Evolutionary conservation across 2,888 invertebrate species (phyloP).

Genomic region (Watsonalla cultraria): DNA sequence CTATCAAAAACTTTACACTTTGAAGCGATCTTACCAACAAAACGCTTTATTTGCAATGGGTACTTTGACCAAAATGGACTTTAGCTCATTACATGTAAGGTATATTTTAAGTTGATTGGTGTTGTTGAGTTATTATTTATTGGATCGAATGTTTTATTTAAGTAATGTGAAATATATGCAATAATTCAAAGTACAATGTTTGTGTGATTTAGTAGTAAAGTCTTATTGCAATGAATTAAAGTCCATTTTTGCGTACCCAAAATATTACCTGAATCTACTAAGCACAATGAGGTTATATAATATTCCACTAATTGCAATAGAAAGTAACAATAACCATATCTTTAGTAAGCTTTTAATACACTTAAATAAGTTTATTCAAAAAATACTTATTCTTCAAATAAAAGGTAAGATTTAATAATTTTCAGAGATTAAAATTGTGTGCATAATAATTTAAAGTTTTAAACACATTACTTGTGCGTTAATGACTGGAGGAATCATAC

Average conservation of each 20-base stretch:
- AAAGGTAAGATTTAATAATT: too few relatives aligned
- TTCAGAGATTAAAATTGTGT: too few relatives aligned
- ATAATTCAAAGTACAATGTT: not conserved
- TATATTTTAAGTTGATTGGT: not conserved
- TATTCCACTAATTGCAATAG: slow-evolving; percentile 1
- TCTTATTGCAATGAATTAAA: not conserved
- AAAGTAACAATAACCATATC: not conserved
- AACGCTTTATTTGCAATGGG: slow-evolving; percentile 5
- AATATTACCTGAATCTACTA: not conserved
- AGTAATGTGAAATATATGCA: not conserved
- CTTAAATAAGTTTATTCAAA: too few relatives aligned
- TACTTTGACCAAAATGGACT: slow-evolving; percentile 2
- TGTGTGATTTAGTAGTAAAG: not conserved
- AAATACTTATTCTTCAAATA: too few relatives aligned
- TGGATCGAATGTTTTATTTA: not conserved
- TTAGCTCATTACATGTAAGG: not conserved
- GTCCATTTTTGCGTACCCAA: not conserved
- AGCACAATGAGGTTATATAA: slow-evolving; percentile 8
- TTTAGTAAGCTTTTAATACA: not conserved
- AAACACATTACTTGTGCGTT: too few relatives aligned
- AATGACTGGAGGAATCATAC: too few relatives aligned
- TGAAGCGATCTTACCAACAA: too few relatives aligned
- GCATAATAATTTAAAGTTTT: too few relatives aligned
- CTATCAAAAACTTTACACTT: not conserved
- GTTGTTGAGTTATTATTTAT: too few relatives aligned